Conservation (phyloP, 2,888 invertebrate species). For the Odiellus spinosus region DNA sequence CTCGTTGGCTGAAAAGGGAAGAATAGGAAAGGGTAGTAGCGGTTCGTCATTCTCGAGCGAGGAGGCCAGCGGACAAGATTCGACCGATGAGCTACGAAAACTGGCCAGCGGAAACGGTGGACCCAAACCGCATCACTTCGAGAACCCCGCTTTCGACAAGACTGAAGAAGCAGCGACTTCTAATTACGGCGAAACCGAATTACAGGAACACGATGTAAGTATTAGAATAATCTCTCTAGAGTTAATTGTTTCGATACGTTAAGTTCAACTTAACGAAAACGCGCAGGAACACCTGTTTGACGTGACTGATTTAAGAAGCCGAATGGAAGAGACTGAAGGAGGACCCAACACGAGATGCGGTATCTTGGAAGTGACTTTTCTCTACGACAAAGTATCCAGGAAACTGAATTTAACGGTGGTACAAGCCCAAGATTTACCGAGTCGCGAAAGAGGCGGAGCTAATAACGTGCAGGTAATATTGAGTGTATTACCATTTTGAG, state of each 20-base stretch:
- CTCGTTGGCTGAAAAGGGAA: slow-evolving; percentile 22
- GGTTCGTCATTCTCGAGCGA: slow-evolving; percentile 22
- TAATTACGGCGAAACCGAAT: slow-evolving; percentile 11
- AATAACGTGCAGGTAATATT: slow-evolving; percentile 48
- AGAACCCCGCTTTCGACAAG: slow-evolving; percentile 20
- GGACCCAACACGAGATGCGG: slow-evolving; percentile 37
- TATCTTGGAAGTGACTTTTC: slow-evolving; percentile 66
- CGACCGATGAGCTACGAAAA: slow-evolving; percentile 10
- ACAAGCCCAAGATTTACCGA: slow-evolving; percentile 65
- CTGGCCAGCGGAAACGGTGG: not conserved
- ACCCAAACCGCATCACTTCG: slow-evolving; percentile 17
- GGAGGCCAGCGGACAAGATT: slow-evolving; percentile 19
- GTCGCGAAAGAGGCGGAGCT: slow-evolving; percentile 48
- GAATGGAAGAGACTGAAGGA: slow-evolving; percentile 20
- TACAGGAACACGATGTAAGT: not conserved
- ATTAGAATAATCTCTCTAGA: too few relatives aligned
- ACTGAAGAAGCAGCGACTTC: slow-evolving; percentile 18
- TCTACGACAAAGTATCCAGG: slow-evolving; percentile 76
- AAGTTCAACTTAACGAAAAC: too few relatives aligned
- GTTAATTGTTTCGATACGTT: too few relatives aligned
- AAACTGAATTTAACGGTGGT: slow-evolving; percentile 84
- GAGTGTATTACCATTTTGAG: too few relatives aligned
- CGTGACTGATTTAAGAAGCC: slow-evolving; percentile 31
- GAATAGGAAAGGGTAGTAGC: slow-evolving; percentile 19
- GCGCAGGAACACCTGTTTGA: slow-evolving; percentile 34